Base-by-base conservation (phyloP, 1,140 invertebrate genomes). In the Cydia amplana region DNA sequence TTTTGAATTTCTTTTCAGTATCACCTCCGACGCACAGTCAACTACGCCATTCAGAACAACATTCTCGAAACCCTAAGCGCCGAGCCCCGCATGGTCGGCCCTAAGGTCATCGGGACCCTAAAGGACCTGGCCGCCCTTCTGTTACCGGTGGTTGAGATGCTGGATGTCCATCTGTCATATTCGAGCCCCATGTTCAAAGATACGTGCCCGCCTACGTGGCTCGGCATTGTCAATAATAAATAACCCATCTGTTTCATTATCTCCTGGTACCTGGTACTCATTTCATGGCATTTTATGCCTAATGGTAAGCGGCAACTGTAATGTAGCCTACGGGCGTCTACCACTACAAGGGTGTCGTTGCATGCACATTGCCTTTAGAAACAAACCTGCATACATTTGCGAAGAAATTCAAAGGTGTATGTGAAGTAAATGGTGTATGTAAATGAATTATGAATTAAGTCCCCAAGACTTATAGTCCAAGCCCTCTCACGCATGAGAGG, bases 211-310 rank as follows among this genome's bases (percentile, higher is more conserved):
- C 72, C 82, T 0, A 90, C 87, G 0, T 91, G 90, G 90, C 82
- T 91, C 0, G 86, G 87, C 0, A 91, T 91, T 23, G 87, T 90
- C 40, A 89, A 90, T 82, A 88, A 89, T 85, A 91, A 90, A 87
- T 78, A 87, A 64, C 20, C 55, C 1, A 18, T 9, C 7, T 60
- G 2, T 60, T 20, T 60, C 9, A 20, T 60, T 20, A 10, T 20
- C 0, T 0, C 55, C 55, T 60, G 55, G 55, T 23, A 60, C 55
- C 9, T 60, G 23, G 20, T 12, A 0, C n/a, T 46, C 43, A 46
- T 46, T 40, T 32, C 32, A 32, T 10, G 36, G 9, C 36, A 40
- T 40, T 40, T 40, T 9, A 7, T 36, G 32, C 1, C 32, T 36
- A 10, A 40, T n/a, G n/a, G n/a, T n/a, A n/a, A n/a, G n/a, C n/a